These are phyloP conservation scores for Notechis scutatus DNA, from an alignment of 2,113 vertebrate species.

Conservation along the genomic window DNA sequence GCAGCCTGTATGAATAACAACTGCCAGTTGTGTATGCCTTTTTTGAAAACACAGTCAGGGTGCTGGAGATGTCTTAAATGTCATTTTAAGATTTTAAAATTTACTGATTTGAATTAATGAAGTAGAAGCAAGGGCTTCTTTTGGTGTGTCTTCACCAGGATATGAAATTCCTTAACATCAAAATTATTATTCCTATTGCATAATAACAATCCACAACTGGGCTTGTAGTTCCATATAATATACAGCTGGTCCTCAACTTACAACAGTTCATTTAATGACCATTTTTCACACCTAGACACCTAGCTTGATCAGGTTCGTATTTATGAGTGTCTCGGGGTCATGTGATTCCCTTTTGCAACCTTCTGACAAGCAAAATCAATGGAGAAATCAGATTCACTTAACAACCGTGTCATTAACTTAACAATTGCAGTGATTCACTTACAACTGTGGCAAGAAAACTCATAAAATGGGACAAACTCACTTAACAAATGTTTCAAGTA, in stretches of 20 bases:
- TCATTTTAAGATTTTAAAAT: background rate
- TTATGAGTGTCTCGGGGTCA: too few relatives aligned
- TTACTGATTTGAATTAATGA: background rate
- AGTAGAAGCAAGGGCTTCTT: background rate
- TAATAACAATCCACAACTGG: background rate
- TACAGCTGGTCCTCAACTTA: background rate
- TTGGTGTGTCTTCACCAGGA: background rate
- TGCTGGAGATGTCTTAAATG: conserved; percentile 42
- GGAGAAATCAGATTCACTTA: too few relatives aligned
- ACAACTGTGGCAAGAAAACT: too few relatives aligned
- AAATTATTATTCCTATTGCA: background rate
- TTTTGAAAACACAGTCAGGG: conserved; percentile 45
- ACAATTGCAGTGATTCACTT: too few relatives aligned
- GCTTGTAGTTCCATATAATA: background rate
- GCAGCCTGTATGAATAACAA: conserved; percentile 48
- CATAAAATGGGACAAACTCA: too few relatives aligned
- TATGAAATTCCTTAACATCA: background rate
- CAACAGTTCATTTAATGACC: too few relatives aligned
- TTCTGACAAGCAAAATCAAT: too few relatives aligned
- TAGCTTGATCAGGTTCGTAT: too few relatives aligned
- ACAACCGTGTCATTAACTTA: too few relatives aligned
- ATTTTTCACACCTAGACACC: too few relatives aligned
- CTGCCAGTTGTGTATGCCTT: conserved; percentile 24
- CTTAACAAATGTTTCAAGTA: too few relatives aligned
- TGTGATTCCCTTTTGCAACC: too few relatives aligned